These are phyloP conservation scores for Drosophila formosana DNA, from an alignment of 2,888 invertebrate species.

Conservation along the genomic window DNA sequence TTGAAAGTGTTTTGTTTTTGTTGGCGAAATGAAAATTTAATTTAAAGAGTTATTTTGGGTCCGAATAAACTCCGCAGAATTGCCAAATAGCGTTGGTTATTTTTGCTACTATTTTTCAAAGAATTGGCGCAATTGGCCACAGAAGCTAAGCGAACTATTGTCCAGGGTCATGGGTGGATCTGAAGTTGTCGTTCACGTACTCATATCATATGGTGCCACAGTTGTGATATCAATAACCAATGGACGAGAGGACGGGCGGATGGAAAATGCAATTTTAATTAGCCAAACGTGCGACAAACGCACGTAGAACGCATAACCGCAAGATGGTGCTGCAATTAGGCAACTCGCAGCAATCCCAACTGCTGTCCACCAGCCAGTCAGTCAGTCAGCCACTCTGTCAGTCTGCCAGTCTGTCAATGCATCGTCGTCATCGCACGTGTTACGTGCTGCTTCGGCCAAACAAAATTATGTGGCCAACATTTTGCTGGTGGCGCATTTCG, in stretches of 20 bases:
- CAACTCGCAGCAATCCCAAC: conserved; percentile 33
- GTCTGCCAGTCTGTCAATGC: conserved; percentile 43
- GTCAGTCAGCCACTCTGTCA: conserved; percentile 19
- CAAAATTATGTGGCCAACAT: conserved; percentile 74
- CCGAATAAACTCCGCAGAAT: too few species aligned
- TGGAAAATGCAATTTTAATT: conserved; percentile 78
- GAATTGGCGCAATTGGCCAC: conserved; percentile 14
- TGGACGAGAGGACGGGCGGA: conserved; percentile 1
- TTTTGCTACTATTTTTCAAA: not conserved
- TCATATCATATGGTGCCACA: conserved; percentile 35
- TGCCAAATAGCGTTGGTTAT: too few species aligned
- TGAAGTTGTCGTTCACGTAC: conserved; percentile 23
- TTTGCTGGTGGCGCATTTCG: conserved; percentile 57
- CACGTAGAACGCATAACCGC: conserved; percentile 75
- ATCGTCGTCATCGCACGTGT: conserved; percentile 21
- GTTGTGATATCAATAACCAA: conserved; percentile 54
- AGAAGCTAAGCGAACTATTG: not conserved
- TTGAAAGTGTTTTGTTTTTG: too few species aligned
- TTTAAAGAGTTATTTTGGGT: too few species aligned
- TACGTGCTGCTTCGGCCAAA: conserved; percentile 71
- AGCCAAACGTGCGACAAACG: conserved; percentile 73
- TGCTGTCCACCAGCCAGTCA: conserved; percentile 16
- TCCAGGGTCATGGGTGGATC: conserved; percentile 3
- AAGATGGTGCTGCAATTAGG: conserved; percentile 78
- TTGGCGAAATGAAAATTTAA: too few species aligned